Conservation (phyloP, 2,797 vertebrate species). For the Lepilemur septentrionalis region DNA sequence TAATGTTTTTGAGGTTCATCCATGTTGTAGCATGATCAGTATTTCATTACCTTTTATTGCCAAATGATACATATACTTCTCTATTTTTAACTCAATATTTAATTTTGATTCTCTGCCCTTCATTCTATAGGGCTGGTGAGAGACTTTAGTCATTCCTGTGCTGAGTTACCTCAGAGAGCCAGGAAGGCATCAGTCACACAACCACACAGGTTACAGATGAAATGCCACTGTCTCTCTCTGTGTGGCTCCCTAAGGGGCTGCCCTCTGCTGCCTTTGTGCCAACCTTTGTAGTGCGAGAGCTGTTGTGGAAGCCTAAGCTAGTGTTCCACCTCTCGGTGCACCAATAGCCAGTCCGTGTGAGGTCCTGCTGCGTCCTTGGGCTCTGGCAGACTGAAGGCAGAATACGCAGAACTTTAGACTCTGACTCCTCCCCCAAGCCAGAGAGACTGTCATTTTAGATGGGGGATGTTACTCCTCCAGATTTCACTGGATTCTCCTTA, state of each 20-base stretch:
- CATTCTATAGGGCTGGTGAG: neutral
- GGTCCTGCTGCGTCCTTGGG: neutral
- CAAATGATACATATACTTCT: neutral
- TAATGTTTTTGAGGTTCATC: neutral
- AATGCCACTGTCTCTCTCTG: neutral
- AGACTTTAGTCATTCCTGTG: neutral
- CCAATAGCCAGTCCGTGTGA: neutral
- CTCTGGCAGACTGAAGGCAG: neutral
- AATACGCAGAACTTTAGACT: neutral
- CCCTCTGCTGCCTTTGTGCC: neutral
- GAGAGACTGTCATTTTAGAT: conserved; percentile 1
- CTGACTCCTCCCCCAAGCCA: neutral
- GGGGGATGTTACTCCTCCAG: neutral
- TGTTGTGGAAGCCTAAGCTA: neutral
- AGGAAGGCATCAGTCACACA: neutral
- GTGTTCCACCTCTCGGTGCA: neutral
- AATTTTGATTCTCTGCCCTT: neutral
- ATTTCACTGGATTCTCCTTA: neutral
- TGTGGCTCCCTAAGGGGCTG: neutral
- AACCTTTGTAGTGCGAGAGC: neutral
- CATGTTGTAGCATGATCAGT: neutral
- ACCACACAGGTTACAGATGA: neutral
- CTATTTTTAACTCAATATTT: neutral
- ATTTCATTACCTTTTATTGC: neutral
- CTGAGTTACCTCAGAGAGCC: neutral